phyloP scores from a whole-genome alignment of 2,888 invertebrate species.

The Drosophila stalkeri region DNA sequence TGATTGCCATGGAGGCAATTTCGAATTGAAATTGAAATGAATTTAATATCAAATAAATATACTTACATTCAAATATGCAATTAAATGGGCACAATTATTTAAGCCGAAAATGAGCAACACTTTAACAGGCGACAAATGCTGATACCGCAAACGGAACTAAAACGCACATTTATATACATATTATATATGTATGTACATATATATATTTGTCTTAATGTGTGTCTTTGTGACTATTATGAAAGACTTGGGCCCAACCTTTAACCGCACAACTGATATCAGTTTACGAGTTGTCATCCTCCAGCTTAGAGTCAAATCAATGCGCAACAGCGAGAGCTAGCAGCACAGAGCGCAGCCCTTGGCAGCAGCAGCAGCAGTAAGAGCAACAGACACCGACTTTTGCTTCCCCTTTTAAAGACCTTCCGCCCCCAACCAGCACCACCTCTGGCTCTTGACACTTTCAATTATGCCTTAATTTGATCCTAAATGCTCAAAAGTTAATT shows the following conservation, averaged over 20 bases:
- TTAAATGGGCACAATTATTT: slow-evolving; percentile 45
- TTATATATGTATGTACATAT: background rate
- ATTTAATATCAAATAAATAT: slow-evolving; percentile 69
- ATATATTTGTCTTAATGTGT: background rate
- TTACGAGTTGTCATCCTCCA: slow-evolving; percentile 55
- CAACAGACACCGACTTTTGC: background rate
- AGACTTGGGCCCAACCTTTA: slow-evolving; percentile 56
- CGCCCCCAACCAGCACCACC: background rate
- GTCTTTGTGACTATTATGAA: slow-evolving; percentile 29
- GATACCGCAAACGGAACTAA: slow-evolving; percentile 52
- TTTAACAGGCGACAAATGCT: slow-evolving; percentile 4
- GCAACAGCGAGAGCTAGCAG: background rate
- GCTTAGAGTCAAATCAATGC: slow-evolving; percentile 15
- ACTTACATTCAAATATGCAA: slow-evolving; percentile 52
- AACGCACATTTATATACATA: background rate
- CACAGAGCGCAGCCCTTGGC: background rate
- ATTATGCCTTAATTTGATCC: slow-evolving; percentile 71
- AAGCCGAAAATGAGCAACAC: slow-evolving; percentile 17
- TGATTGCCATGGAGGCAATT: slow-evolving; percentile 63
- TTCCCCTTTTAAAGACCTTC: background rate
- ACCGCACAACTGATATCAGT: slow-evolving; percentile 60
- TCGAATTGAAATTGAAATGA: slow-evolving; percentile 69
- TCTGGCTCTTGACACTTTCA: slow-evolving; percentile 16
- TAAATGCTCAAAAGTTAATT: slow-evolving; percentile 73
- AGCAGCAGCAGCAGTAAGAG: background rate